Base-by-base conservation (phyloP, 30 jellyfish, hydroid and myxozoan species). In the Calvadosia cruxmelitensis region DNA sequence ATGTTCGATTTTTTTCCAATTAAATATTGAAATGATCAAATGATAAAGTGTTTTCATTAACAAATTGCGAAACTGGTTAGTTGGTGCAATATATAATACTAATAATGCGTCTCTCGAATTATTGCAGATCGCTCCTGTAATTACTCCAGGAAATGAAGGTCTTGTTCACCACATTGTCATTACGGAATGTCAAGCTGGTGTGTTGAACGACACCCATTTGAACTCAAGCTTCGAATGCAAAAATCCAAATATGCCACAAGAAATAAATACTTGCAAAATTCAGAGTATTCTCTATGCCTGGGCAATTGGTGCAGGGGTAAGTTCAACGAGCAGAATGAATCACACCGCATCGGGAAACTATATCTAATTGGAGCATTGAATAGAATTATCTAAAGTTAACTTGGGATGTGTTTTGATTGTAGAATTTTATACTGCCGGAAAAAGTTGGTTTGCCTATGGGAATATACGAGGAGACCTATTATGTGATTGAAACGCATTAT, bases 81-180 rank as follows among this genome's bases (percentile, higher is more conserved):
- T n/a, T n/a, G n/a, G n/a, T n/a, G n/a, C n/a, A n/a, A n/a, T n/a
- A n/a, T n/a, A n/a, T n/a, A n/a, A n/a, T n/a, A n/a, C n/a, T n/a
- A n/a, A n/a, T n/a, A n/a, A n/a, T n/a, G n/a, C n/a, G n/a, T n/a
- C n/a, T n/a, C n/a, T n/a, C n/a, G n/a, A n/a, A n/a, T n/a, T n/a
- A n/a, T n/a, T n/a, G 62, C 16, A 72, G 84, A 63, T 74, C 29
- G 84, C 64, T 28, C 84, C 84, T 2, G 25, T 74, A 10, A 65
- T 74, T 27, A 76, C 62, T 20, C 29, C 34, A 71, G 64, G 64
- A 27, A 76, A 74, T 33, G 50, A 70, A 16, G 84, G 84, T 3
- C 69, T 74, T 1, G 84, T 74, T n/a, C 84, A 74, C 49, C 85
- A 75, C 29, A 75, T 75, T 31, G 78, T 75, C n/a, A 28, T 75